Evolutionary conservation across 2,888 invertebrate genomes (phyloP), one percentile per base, ranked within the genome.

Genomic region (Macaria liturata): DNA sequence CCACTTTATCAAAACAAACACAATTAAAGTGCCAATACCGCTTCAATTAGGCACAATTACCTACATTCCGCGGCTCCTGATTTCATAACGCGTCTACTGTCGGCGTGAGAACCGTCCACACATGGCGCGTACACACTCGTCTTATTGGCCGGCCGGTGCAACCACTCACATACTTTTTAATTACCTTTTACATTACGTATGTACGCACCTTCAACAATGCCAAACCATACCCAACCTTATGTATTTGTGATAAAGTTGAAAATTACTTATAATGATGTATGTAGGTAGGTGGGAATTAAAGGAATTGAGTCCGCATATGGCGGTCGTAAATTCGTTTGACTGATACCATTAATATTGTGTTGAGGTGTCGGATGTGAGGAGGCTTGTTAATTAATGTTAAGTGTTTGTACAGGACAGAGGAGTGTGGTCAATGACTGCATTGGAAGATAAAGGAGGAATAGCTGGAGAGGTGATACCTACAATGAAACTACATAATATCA

Each of bases 31-130:
- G 7, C 7, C 5, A 7, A 44, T 9, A 44, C 30, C 20, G 30
- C 6, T 20, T 32, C 54, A 49, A 59, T 4, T 40, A 56, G 39
- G 32, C 4, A 42, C 32, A 7, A 9, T 9, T 34, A 37, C 34
- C 34, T 37, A 4, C 20, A 20, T 20, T 20, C 20, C 20, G 20
- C 20, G 20, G 20, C 20, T 20, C 20, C 20, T 20, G 20, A 20
- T 20, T 20, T 20, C 20, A 20, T 20, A 20, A 20, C 20, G 20
- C 20, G 20, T 20, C 20, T 20, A 20, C 20, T 20, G 20, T 20
- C 59, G 46, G 65, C 70, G 70, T 70, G 70, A 68, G 70, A 70
- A 70, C 70, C 50, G 9, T 42, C 46, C 60, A 59, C 70, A 70
- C 64, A 57, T 69, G 70, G 54, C 60, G 64, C 62, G 63, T 63